Evolutionary conservation across 2,113 vertebrate genomes (phyloP).

Genomic region (Cricetomys ansorgei): DNA sequence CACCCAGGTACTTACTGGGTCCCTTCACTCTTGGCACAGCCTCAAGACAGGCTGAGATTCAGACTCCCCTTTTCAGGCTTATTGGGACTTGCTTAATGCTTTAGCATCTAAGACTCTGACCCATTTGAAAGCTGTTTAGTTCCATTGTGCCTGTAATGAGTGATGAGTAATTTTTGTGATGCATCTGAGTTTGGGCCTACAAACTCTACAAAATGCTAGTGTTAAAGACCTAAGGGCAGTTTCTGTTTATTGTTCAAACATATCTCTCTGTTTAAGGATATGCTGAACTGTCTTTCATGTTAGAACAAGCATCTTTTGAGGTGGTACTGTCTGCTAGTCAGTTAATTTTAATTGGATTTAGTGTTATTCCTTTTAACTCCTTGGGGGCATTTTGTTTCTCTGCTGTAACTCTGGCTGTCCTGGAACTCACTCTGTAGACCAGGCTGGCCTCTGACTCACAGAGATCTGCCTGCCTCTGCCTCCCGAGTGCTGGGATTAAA

Average conservation of each 20-base stretch:
- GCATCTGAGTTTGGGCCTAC: neutral
- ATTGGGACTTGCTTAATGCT: conserved; percentile 4
- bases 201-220: neutral
- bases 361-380: conserved; percentile 11
- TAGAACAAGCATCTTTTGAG: conserved; percentile 23
- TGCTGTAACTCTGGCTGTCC: too few relatives aligned
- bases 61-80: neutral
- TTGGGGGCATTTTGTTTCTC: conserved; percentile 24
- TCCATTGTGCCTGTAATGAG: neutral
- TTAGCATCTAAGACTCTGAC: conserved; percentile 6
- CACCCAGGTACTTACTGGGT: neutral
- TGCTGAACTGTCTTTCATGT: neutral
- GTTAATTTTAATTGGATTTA: conserved; percentile 53
- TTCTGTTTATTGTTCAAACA: neutral
- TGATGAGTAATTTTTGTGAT: conserved; percentile 48
- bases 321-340: neutral
- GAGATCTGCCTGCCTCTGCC: too few relatives aligned
- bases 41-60: neutral
- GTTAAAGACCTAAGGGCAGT: neutral
- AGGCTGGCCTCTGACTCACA: too few relatives aligned
- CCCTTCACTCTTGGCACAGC: neutral
- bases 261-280: neutral
- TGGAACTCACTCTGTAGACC: too few relatives aligned
- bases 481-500: too few relatives aligned
- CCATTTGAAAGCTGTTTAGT: conserved; percentile 29